phyloP scores from a whole-genome alignment of 1,140 invertebrate species.

The Scaptomyza montana region DNA sequence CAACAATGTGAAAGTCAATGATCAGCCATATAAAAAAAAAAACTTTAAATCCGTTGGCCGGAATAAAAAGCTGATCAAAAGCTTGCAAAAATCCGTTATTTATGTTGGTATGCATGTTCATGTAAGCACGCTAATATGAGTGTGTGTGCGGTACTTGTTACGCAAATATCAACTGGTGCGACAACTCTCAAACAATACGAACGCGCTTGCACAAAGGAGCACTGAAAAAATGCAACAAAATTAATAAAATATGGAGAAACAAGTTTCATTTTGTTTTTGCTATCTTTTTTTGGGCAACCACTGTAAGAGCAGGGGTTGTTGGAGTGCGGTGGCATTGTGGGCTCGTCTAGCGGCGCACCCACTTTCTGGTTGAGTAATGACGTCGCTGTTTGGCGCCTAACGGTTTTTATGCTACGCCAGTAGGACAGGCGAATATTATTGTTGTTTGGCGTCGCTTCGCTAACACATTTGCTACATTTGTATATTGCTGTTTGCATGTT shows the following conservation, averaged over 20 bases:
- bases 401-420: slow-evolving; percentile 39
- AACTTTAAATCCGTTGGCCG: slow-evolving; percentile 1
- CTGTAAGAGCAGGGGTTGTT: background rate
- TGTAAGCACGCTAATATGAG: background rate
- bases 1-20: slow-evolving; percentile 24
- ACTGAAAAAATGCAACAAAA: slow-evolving; percentile 8
- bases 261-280: slow-evolving; percentile 41
- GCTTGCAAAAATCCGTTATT: background rate
- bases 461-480: slow-evolving; percentile 19
- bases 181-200: slow-evolving; percentile 48
- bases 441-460: slow-evolving; percentile 3
- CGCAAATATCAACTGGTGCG: slow-evolving; percentile 67
- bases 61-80: slow-evolving; percentile 1
- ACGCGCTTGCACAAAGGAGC: slow-evolving; percentile 6
- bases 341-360: slow-evolving; percentile 70
- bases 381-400: slow-evolving; percentile 44
- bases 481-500: slow-evolving; percentile 15
- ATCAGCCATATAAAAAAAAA: background rate
- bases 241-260: slow-evolving; percentile 49
- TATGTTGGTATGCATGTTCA: background rate
- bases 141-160: slow-evolving; percentile 38
- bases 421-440: slow-evolving; percentile 4
- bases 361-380: slow-evolving; percentile 71
- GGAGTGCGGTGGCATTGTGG: slow-evolving; percentile 38
- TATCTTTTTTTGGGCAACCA: slow-evolving; percentile 17